Evolutionary conservation across 2,888 invertebrate genomes (phyloP).

Genomic region (Xylocampa areola): DNA sequence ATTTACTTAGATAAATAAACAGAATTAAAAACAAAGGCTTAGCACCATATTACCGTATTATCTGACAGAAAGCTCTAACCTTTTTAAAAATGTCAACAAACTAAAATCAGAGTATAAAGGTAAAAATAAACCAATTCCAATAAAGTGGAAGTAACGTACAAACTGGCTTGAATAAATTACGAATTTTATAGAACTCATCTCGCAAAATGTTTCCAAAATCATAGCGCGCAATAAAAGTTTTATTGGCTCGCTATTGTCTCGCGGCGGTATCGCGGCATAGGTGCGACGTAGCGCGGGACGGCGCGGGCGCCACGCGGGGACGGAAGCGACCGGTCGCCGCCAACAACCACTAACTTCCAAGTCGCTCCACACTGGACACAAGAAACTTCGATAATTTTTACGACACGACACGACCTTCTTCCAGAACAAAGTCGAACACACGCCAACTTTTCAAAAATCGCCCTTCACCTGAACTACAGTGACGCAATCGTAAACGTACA

Average conservation of each 20-base stretch:
- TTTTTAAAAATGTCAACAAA: not conserved
- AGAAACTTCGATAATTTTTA: constrained; percentile 79
- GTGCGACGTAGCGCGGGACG: constrained; percentile 42
- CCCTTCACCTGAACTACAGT: constrained; percentile 30
- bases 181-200: constrained; percentile 85
- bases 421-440: constrained; percentile 60
- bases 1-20: no score
- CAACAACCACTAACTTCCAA: constrained; percentile 58
- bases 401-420: constrained; percentile 69
- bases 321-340: constrained; percentile 58
- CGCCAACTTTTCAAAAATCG: constrained; percentile 61
- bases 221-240: constrained; percentile 86
- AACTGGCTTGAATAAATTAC: constrained; percentile 71
- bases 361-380: constrained; percentile 68
- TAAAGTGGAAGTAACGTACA: constrained; percentile 70
- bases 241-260: constrained; percentile 84
- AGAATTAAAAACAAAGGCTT: no score
- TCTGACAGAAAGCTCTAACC: no score
- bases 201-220: constrained; percentile 84
- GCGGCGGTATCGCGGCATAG: constrained; percentile 48
- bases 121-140: constrained; percentile 55
- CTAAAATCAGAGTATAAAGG: not conserved
- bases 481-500: constrained; percentile 43
- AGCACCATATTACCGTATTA: no score
- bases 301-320: constrained; percentile 54